These are phyloP conservation scores for Gavia stellata DNA, from an alignment of 2,113 vertebrate species.

Conservation along the genomic window DNA sequence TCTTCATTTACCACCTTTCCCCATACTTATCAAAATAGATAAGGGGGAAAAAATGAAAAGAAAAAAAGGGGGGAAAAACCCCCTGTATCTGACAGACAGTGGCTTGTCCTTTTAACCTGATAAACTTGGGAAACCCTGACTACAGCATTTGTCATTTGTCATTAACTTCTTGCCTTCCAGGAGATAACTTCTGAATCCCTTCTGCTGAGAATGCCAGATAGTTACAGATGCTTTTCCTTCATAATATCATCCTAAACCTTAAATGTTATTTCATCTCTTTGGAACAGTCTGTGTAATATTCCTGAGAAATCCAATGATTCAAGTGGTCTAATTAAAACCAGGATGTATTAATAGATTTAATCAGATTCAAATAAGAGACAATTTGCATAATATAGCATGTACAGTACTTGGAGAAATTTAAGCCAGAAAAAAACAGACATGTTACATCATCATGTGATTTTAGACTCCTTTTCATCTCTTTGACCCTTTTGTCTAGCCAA, in stretches of 20 bases:
- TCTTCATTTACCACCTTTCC: background rate
- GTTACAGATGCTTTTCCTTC: background rate
- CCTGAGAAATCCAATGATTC: background rate
- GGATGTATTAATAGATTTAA: constrained; percentile 13
- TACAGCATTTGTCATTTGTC: background rate
- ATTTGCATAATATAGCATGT: background rate
- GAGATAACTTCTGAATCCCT: background rate
- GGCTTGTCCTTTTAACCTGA: background rate
- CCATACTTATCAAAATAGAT: background rate
- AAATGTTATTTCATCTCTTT: background rate
- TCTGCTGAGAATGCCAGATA: background rate
- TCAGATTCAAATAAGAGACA: background rate
- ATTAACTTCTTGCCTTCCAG: background rate
- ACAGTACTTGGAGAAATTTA: background rate
- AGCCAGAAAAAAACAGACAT: background rate
- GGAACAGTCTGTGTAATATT: background rate
- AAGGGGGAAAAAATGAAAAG: background rate
- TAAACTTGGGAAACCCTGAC: background rate
- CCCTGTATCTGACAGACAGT: background rate
- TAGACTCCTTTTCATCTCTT: background rate
- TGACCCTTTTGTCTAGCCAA: background rate
- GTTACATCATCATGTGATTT: background rate
- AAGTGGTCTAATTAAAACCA: background rate
- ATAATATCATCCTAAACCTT: background rate
- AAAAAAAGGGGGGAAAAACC: rapidly evolving